Evolutionary conservation across 2,888 invertebrate species (phyloP).

Genomic region (Zhuqinia jingwanae): DNA sequence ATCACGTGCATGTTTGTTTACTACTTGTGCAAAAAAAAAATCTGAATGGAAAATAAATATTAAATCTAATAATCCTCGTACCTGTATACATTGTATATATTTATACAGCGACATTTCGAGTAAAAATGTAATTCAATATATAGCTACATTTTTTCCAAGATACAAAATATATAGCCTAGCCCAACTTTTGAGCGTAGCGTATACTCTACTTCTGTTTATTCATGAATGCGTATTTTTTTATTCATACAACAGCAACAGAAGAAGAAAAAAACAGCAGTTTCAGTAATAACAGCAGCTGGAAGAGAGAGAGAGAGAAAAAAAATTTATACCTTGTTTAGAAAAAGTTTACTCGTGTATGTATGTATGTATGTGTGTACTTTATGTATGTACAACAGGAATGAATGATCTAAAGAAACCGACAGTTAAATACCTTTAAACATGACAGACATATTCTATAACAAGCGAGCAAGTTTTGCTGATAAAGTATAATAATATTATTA

Average conservation of each 20-base stretch:
- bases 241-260: background rate
- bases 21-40: too few species aligned
- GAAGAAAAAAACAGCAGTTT: background rate
- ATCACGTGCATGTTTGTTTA: too few species aligned
- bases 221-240: background rate
- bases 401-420: conserved; percentile 34
- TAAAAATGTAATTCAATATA: too few species aligned
- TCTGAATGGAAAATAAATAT: too few species aligned
- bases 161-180: too few species aligned
- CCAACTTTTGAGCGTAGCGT: too few species aligned
- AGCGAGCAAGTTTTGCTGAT: conserved; percentile 54
- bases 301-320: too few species aligned
- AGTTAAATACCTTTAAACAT: conserved; percentile 47
- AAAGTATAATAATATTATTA: conserved; percentile 44
- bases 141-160: too few species aligned
- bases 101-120: too few species aligned
- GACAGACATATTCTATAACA: too few species aligned
- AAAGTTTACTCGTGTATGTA: conserved; percentile 3
- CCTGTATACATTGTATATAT: too few species aligned
- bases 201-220: background rate
- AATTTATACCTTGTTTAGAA: conserved; percentile 39
- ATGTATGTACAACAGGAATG: conserved; percentile 2
- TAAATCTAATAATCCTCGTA: too few species aligned
- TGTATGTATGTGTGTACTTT: background rate
- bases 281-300: conserved; percentile 32